These are phyloP conservation scores for Baronia brevicornis DNA, from an alignment of 2,888 invertebrate genomes.

Conservation along the genomic window DNA sequence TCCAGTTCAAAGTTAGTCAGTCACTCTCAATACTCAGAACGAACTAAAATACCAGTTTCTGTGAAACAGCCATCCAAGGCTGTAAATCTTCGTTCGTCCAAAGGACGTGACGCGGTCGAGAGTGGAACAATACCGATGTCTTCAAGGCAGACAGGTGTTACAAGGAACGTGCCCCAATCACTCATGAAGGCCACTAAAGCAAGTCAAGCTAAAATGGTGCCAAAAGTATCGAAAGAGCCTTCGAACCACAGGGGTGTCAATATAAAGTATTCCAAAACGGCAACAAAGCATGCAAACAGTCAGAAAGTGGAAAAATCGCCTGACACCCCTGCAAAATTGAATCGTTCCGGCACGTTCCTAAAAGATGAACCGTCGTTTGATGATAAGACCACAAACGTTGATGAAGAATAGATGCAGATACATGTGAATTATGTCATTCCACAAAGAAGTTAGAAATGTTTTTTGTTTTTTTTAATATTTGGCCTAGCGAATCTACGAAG, in stretches of 20 bases:
- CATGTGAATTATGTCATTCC: constrained; percentile 13
- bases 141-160: constrained; percentile 8
- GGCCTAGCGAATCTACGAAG: too few species aligned
- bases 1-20: constrained; percentile 15
- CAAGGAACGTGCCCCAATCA: constrained; percentile 39
- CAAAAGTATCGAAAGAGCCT: constrained; percentile 40
- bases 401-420: constrained; percentile 29
- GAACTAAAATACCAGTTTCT: constrained; percentile 51
- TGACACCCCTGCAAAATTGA: constrained; percentile 51
- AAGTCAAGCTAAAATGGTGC: constrained; percentile 73
- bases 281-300: constrained; percentile 19
- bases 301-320: constrained; percentile 17
- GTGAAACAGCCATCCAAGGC: constrained; percentile 30
- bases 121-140: not conserved
- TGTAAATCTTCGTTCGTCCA: constrained; percentile 4
- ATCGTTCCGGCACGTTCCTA: constrained; percentile 82
- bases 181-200: constrained; percentile 76
- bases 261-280: constrained; percentile 5
- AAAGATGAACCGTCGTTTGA: constrained; percentile 82
- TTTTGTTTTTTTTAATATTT: not conserved
- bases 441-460: constrained; percentile 14
- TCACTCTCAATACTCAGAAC: constrained; percentile 19
- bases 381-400: constrained; percentile 41
- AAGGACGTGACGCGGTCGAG: constrained; percentile 2
- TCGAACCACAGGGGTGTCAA: constrained; percentile 3